A percentile compares a stretch with the other conserved stretches of the same genome.
These are phyloP conservation scores for Xenopus laevis DNA, from an alignment of 2,113 vertebrate species.

Conservation along the genomic window DNA sequence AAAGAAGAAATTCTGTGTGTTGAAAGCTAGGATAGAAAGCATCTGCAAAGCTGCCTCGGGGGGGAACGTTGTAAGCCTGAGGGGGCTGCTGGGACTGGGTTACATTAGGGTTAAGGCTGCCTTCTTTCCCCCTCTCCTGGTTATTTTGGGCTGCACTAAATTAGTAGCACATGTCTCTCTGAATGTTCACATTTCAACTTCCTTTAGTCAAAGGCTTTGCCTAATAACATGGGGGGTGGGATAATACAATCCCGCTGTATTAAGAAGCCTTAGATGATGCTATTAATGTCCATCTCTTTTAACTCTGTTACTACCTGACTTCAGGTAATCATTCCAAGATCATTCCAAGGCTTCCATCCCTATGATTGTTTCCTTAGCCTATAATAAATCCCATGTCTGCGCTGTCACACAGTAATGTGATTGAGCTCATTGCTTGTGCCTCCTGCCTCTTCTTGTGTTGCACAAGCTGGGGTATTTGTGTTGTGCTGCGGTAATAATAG, in stretches of 20 bases:
- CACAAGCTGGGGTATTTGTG: background rate
- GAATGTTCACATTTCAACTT: slow-evolving; percentile 43
- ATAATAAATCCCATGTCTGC: background rate
- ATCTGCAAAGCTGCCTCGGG: slow-evolving; percentile 47
- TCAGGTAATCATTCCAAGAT: background rate
- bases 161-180: slow-evolving; percentile 45
- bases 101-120: slow-evolving; percentile 48
- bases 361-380: background rate
- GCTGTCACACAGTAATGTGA: background rate
- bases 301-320: slow-evolving; percentile 10
- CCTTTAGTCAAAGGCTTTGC: slow-evolving; percentile 41
- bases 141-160: slow-evolving; percentile 48
- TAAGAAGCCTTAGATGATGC: slow-evolving; percentile 18
- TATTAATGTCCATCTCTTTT: slow-evolving; percentile 24
- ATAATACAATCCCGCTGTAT: slow-evolving; percentile 42
- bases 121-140: slow-evolving; percentile 43
- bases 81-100: slow-evolving; percentile 17
- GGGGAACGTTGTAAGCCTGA: slow-evolving; percentile 24
- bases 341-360: background rate
- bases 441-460: background rate
- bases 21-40: slow-evolving; percentile 53
- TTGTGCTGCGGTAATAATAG: background rate
- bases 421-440: background rate
- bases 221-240: slow-evolving; percentile 26
- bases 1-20: slow-evolving; percentile 52